Evolutionary conservation across 2,888 invertebrate species (phyloP), one percentile per base, ranked within the genome.

Genomic region (Odontothrips loti): DNA sequence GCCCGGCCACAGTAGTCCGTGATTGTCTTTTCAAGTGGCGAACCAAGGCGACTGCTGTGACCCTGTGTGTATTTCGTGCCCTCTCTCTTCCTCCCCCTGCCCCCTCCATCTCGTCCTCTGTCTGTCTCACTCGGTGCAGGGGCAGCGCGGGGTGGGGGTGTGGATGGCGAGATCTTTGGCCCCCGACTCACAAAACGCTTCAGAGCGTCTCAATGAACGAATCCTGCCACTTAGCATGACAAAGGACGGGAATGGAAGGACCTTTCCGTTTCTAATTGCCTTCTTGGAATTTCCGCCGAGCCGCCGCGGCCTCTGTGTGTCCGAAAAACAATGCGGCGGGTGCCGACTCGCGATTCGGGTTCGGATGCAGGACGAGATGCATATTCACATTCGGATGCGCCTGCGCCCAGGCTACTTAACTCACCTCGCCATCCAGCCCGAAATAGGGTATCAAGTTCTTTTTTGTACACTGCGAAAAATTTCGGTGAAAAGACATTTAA

Each of bases 21-120:
- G 58, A 58, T 58, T 58, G 58, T 58, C 58, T 58, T 58, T 58
- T n/a, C 58, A n/a, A 58, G 58, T 58, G 58, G 58, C 58, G 58
- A 58, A 58, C 34, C 34, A 43, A 43, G 34, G 34, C 34, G 34
- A 43, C 34, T 43, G 34, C 34, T 58, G 17, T 20, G 58, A 58
- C 58, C 34, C 58, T 58, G 58, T 58, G 58, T 58, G n/a, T 43
- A 43, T 43, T 43, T 43, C 34, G 34, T 43, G 6, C 34, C 34
- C 34, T n/a, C n/a, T n/a, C n/a, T n/a, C n/a, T n/a, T n/a, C 34
- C 34, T 6, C 34, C 34, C 34, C 34, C 6, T 6, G 2, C 34
- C 6, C 34, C 6, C 34, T 43, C 34, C 6, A 43, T 43, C 34
- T 43, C 34, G 34, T 6, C 34, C 34, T 4, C 34, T 43, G 34